Evolutionary conservation across 2,113 vertebrate genomes (phyloP).

Genomic region (Ailurus styani): DNA sequence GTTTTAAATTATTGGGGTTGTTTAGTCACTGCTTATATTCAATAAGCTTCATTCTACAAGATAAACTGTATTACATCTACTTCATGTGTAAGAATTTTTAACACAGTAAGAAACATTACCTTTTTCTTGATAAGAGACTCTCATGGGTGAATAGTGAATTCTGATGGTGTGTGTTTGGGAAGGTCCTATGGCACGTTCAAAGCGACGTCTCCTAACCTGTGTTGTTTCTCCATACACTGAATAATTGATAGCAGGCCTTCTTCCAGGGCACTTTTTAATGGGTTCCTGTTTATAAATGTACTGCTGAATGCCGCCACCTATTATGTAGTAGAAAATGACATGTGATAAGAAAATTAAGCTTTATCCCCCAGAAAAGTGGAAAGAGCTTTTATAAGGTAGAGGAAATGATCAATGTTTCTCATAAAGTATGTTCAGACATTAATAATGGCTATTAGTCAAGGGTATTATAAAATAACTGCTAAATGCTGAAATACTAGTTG

Average conservation of each 20-base stretch:
- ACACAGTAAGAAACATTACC: slow-evolving; percentile 40
- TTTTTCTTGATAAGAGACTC: slow-evolving; percentile 65
- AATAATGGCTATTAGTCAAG: not conserved
- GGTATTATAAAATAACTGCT: not conserved
- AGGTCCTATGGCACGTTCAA: slow-evolving; percentile 67
- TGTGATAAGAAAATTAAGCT: not conserved
- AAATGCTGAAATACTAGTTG: not conserved
- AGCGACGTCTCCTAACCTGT: slow-evolving; percentile 75
- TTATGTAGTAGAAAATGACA: not conserved
- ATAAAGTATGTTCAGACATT: not conserved
- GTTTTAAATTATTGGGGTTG: not conserved
- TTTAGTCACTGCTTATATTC: not conserved
- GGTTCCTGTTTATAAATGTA: slow-evolving; percentile 89
- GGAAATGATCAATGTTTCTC: not conserved
- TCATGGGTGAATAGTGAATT: slow-evolving; percentile 52
- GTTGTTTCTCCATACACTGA: slow-evolving; percentile 66
- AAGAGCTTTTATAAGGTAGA: not conserved
- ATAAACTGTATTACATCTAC: not conserved
- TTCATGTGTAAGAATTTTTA: not conserved
- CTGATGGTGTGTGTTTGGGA: slow-evolving; percentile 66
- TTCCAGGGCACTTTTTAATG: slow-evolving; percentile 81
- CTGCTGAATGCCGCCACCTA: slow-evolving; percentile 91
- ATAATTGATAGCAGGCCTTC: slow-evolving; percentile 63
- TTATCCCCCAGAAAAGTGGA: not conserved
- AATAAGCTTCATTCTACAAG: not conserved